Evolutionary conservation across 2,888 invertebrate species (phyloP).

Genomic region (Tanytarsus gracilentus): DNA sequence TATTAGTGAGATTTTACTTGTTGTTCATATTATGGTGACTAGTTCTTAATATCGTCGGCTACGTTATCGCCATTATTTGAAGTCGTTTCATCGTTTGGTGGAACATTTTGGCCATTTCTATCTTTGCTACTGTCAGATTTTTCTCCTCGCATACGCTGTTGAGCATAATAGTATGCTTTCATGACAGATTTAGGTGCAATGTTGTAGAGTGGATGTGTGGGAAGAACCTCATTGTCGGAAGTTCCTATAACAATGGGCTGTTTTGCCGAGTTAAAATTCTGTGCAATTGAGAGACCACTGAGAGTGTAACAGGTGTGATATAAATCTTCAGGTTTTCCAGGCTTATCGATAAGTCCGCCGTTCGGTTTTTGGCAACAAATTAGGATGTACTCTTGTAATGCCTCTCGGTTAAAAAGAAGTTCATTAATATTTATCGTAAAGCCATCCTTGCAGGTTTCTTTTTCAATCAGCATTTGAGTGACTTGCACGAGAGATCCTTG

Average conservation of each 20-base stretch:
- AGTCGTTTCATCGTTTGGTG: too few relatives aligned
- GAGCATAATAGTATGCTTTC: conserved; percentile 45
- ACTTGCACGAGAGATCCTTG: conserved; percentile 89
- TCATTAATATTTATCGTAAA: conserved; percentile 21
- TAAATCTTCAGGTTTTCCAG: conserved; percentile 80
- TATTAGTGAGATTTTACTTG: too few relatives aligned
- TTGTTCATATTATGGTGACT: too few relatives aligned
- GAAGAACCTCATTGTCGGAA: conserved; percentile 59
- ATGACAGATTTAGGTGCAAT: conserved; percentile 58
- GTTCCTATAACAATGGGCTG: conserved; percentile 55
- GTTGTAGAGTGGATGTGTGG: conserved; percentile 76
- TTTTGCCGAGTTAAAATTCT: conserved; percentile 51
- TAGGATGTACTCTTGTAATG: conserved; percentile 90
- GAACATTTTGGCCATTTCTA: too few relatives aligned
- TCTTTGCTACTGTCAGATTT: too few relatives aligned
- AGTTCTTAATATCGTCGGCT: too few relatives aligned
- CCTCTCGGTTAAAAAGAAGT: conserved; percentile 66
- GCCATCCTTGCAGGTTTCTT: conserved; percentile 37
- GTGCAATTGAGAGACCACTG: conserved; percentile 89
- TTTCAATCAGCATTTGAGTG: conserved; percentile 61
- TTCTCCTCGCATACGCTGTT: too few relatives aligned
- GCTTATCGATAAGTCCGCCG: conserved; percentile 94
- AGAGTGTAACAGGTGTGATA: conserved; percentile 97
- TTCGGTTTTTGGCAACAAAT: conserved; percentile 79
- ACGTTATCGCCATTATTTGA: too few relatives aligned